These are phyloP conservation scores for Eledona agricola DNA, from an alignment of 2,888 invertebrate genomes.

Conservation along the genomic window DNA sequence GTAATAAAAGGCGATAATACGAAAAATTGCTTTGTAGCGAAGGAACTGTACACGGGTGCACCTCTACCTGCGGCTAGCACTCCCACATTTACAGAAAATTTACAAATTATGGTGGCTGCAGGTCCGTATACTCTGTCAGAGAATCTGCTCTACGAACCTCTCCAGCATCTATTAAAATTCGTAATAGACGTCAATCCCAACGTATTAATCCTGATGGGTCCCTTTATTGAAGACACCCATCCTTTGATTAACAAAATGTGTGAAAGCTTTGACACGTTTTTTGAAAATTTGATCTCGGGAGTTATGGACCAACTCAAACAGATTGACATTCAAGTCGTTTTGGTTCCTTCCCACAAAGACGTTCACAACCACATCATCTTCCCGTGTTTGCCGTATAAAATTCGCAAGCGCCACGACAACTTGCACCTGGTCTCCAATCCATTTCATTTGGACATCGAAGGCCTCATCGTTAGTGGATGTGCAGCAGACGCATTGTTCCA, in stretches of 20 bases:
- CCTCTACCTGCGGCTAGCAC: not conserved
- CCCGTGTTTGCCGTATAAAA: slow-evolving; percentile 81
- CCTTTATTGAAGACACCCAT: slow-evolving; percentile 81
- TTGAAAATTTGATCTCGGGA: slow-evolving; percentile 74
- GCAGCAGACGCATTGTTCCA: slow-evolving; percentile 87
- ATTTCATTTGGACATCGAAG: slow-evolving; percentile 78
- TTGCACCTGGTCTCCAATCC: slow-evolving; percentile 83
- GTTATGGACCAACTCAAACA: slow-evolving; percentile 67
- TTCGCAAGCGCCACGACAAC: slow-evolving; percentile 68
- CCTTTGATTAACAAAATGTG: slow-evolving; percentile 68
- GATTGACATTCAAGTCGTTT: slow-evolving; percentile 45
- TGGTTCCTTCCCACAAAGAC: slow-evolving; percentile 82
- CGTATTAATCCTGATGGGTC: slow-evolving; percentile 83
- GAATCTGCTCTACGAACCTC: slow-evolving; percentile 80
- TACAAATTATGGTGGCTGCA: slow-evolving; percentile 77
- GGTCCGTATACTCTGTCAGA: slow-evolving; percentile 86
- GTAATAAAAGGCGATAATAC: slow-evolving; percentile 78
- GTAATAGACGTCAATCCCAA: slow-evolving; percentile 77
- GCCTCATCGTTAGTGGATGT: slow-evolving; percentile 80
- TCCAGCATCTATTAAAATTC: slow-evolving; percentile 77
- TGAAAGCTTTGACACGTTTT: slow-evolving; percentile 77
- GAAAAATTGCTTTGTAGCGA: slow-evolving; percentile 65
- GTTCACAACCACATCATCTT: slow-evolving; percentile 81
- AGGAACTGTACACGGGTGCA: slow-evolving; percentile 7
- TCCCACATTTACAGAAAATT: slow-evolving; percentile 59